Conservation (phyloP, 2,113 vertebrate genomes). For the Odocoileus hemionus region DNA sequence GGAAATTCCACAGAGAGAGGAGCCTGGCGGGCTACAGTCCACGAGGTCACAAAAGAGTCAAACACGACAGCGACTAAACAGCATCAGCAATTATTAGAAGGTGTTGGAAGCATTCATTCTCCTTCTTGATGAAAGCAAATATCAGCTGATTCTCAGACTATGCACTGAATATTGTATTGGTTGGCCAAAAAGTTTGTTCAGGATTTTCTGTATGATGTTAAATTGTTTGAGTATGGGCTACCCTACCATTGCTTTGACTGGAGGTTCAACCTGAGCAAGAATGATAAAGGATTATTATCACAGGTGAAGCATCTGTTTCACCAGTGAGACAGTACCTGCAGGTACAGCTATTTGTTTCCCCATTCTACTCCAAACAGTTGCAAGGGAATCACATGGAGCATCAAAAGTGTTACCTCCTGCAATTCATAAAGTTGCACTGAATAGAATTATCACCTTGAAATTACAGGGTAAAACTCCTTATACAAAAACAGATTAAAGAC, state of each 20-base stretch:
- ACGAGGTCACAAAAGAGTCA: background rate
- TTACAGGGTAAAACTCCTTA: constrained; percentile 86
- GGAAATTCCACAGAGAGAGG: background rate
- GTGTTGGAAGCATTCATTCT: constrained; percentile 46
- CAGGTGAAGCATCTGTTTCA: constrained; percentile 43
- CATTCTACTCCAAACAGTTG: constrained; percentile 60
- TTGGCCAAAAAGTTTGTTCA: background rate
- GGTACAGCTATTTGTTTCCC: constrained; percentile 55
- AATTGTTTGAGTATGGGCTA: background rate
- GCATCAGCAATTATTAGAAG: background rate
- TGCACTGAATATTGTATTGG: background rate
- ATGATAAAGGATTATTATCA: constrained; percentile 25
- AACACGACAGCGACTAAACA: background rate
- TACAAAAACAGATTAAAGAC: constrained; percentile 89
- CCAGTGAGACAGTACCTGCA: background rate
- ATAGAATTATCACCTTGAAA: constrained; percentile 90
- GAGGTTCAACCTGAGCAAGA: background rate
- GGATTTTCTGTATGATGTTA: background rate
- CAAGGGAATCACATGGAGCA: constrained; percentile 66
- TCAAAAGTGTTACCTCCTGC: constrained; percentile 80
- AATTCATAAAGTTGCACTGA: constrained; percentile 83
- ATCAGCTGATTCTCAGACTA: constrained; percentile 59
- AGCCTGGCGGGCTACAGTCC: background rate
- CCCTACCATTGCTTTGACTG: background rate
- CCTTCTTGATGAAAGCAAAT: constrained; percentile 56